phyloP scores from a whole-genome alignment of 2,888 invertebrate species.

The Phymatocera aterrima region DNA sequence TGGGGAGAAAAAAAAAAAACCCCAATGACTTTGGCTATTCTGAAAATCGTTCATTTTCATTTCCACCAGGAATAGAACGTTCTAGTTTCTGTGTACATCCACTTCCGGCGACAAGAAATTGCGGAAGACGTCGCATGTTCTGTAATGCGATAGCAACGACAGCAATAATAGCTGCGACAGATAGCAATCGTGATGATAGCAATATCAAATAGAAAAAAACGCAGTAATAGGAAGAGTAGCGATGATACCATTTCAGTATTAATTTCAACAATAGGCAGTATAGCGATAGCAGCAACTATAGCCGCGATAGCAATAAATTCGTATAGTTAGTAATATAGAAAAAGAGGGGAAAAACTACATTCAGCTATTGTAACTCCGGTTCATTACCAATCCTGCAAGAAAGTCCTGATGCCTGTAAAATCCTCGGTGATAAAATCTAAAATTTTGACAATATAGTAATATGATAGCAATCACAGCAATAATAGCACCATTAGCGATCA shows the following conservation, averaged over 20 bases:
- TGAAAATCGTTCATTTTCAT: not conserved
- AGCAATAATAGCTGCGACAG: no score
- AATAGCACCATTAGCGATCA: not conserved
- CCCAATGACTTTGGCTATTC: not conserved
- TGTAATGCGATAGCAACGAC: no score
- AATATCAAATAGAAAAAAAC: not conserved
- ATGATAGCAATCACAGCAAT: not conserved
- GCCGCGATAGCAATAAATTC: not conserved
- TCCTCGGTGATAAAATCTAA: not conserved
- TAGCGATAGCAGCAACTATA: not conserved
- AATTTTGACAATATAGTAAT: not conserved
- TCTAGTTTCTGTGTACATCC: no score
- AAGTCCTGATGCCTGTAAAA: no score
- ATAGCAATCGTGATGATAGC: no score
- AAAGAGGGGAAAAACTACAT: no score
- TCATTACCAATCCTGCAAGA: no score
- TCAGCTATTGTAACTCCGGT: no score
- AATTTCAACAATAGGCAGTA: not conserved
- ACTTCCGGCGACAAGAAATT: no score
- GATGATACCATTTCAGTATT: not conserved
- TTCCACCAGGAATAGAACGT: no score
- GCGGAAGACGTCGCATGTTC: no score
- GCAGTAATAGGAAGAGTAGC: not conserved
- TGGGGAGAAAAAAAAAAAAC: not conserved
- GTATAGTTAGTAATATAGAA: no score